Conservation (phyloP, 2,113 vertebrate species). For the Atlantisia rogersi region DNA sequence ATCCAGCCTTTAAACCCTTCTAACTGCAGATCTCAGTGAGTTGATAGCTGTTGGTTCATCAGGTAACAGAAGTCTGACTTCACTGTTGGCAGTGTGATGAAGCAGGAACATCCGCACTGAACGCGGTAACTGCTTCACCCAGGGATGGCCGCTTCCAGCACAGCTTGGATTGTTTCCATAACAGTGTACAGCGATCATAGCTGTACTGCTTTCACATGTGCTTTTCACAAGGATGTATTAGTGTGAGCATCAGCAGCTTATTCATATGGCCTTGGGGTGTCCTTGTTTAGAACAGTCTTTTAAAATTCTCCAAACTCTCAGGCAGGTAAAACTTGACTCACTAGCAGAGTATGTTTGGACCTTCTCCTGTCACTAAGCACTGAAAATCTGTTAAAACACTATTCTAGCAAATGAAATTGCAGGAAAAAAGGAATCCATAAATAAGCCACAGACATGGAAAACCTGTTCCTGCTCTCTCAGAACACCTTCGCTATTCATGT, state of each 20-base stretch:
- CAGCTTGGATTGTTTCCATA: not conserved
- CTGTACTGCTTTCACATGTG: fast-evolving
- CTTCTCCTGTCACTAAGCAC: not conserved
- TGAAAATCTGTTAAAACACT: not conserved
- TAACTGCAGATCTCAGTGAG: not conserved
- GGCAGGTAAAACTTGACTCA: not conserved
- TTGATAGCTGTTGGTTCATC: not conserved
- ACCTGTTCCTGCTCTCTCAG: fast-evolving
- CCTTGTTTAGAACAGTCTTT: not conserved
- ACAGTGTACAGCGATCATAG: not conserved
- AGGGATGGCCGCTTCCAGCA: not conserved
- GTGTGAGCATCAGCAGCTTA: not conserved
- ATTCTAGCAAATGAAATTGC: not conserved
- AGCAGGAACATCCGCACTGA: not conserved
- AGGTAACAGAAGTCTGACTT: not conserved
- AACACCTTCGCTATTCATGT: fast-evolving
- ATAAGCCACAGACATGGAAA: not conserved
- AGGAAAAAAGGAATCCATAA: fast-evolving
- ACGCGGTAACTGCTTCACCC: too few relatives aligned
- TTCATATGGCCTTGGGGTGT: not conserved
- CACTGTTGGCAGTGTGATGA: too few relatives aligned
- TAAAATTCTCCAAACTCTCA: not conserved
- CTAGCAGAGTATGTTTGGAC: not conserved
- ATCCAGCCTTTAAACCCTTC: not conserved
- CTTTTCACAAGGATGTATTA: not conserved